phyloP scores from a whole-genome alignment of 2,113 vertebrate genomes.

The Ceuthmochares aereus region DNA sequence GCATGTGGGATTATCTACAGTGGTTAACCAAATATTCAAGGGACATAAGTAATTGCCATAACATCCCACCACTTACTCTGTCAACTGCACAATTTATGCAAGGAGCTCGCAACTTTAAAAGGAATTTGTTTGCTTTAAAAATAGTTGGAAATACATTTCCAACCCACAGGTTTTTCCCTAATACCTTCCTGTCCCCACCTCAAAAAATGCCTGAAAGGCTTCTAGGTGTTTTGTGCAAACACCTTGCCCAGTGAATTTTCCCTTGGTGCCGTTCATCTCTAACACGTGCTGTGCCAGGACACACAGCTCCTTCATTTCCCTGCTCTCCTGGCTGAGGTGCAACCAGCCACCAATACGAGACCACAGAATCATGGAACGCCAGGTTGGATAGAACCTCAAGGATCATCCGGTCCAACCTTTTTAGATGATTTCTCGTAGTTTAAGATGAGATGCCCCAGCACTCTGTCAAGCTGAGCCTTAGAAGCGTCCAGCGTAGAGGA shows the following conservation, averaged over 20 bases:
- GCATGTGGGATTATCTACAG: constrained; percentile 65
- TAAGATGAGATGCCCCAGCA: no score
- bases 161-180: constrained; percentile 50
- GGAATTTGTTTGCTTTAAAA: constrained; percentile 67
- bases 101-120: constrained; percentile 66
- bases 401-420: no score
- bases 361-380: no score
- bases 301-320: neutral
- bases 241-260: constrained; percentile 31
- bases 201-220: constrained; percentile 47
- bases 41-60: constrained; percentile 76
- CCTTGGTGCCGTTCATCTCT: neutral
- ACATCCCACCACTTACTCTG: constrained; percentile 71
- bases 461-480: no score
- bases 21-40: constrained; percentile 78
- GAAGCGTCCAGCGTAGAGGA: no score
- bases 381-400: no score
- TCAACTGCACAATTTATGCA: constrained; percentile 73
- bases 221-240: constrained; percentile 45
- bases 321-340: neutral
- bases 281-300: accelerated
- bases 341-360: no score
- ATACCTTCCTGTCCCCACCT: constrained; percentile 53
- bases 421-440: no score
- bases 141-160: constrained; percentile 70